Percentiles rank a stretch among this genome's conserved stretches.
phyloP scores from a whole-genome alignment of 2,113 vertebrate species.

The Neopipo cinnamomea region DNA sequence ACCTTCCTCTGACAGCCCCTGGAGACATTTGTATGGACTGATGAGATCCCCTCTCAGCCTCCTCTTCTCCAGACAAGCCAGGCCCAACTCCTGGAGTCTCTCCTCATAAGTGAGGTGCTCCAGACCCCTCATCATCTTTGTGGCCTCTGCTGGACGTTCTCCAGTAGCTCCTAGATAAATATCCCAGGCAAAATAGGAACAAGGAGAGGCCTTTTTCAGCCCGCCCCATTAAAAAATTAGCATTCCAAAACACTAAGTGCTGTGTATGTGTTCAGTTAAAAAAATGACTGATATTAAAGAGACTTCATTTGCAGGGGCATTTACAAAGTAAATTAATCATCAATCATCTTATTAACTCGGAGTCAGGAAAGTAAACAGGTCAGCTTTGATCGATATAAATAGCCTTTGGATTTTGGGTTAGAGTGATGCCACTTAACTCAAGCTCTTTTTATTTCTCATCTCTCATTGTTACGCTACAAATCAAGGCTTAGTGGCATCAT shows the following conservation, averaged over 20 bases:
- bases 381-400: slow-evolving; percentile 57
- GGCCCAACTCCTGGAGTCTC: not conserved
- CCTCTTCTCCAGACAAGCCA: not conserved
- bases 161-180: not conserved
- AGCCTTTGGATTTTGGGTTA: not conserved
- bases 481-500: not conserved
- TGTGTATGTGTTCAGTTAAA: not conserved
- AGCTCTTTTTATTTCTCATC: not conserved
- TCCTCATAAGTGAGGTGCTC: not conserved
- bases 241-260: not conserved
- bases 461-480: not conserved
- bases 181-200: not conserved
- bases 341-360: slow-evolving; percentile 53
- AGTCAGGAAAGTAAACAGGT: slow-evolving; percentile 37
- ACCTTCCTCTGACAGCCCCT: not conserved
- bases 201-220: not conserved
- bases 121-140: not conserved
- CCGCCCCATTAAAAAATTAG: not conserved
- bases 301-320: slow-evolving; percentile 22
- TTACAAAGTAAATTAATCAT: slow-evolving; percentile 68
- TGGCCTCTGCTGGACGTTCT: not conserved
- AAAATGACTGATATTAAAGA: slow-evolving; percentile 37
- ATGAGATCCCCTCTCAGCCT: not conserved
- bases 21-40: not conserved
- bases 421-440: not conserved